A percentile compares a stretch with the other conserved stretches of the same genome.
phyloP scores from a whole-genome alignment of 2,113 vertebrate species.

The Martes martes region DNA sequence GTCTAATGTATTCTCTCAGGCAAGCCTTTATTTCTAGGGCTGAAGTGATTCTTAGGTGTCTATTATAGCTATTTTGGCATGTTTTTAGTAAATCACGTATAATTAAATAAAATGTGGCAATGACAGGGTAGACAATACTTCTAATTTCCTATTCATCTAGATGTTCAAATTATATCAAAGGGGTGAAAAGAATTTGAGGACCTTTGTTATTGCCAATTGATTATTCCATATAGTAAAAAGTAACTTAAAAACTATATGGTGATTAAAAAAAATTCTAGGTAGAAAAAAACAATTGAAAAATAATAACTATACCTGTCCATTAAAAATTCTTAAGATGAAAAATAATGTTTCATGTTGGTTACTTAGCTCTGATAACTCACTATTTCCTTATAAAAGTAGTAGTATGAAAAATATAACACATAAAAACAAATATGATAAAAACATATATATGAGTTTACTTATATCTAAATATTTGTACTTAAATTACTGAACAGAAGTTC shows the following conservation, averaged over 20 bases:
- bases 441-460: neutral
- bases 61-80: neutral
- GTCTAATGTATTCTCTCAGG: neutral
- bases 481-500: constrained; percentile 5
- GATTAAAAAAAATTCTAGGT: neutral
- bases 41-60: neutral
- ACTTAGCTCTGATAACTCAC: neutral
- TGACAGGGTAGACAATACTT: neutral
- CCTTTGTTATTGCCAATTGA: neutral
- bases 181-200: neutral
- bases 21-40: neutral
- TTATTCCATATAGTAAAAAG: neutral
- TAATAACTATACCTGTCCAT: neutral
- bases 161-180: neutral
- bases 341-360: neutral
- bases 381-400: neutral
- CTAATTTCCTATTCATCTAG: neutral
- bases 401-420: neutral
- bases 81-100: neutral
- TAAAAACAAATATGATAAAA: neutral
- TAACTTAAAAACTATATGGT: neutral
- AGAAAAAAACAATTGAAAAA: neutral
- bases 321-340: neutral
- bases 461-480: neutral
- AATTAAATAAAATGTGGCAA: neutral